These are phyloP conservation scores for Altica lythri DNA, from an alignment of 2,888 invertebrate species.

Conservation along the genomic window DNA sequence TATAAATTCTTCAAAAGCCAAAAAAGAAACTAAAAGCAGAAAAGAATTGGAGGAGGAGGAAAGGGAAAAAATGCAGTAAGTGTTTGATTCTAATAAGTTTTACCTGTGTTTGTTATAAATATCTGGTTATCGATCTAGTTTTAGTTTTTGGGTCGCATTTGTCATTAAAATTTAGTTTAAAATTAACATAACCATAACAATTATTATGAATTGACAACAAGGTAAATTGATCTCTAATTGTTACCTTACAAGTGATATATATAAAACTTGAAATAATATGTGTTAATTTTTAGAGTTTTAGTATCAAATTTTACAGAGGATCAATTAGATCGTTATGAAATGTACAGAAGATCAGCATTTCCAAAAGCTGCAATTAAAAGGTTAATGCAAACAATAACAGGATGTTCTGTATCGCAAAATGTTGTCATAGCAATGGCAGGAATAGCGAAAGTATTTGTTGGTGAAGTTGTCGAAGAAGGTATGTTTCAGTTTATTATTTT, in stretches of 20 bases:
- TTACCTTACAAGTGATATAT: neutral
- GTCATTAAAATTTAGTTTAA: too few species aligned
- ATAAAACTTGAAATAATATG: too few species aligned
- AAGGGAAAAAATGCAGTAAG: constrained; percentile 94
- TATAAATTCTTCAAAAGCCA: constrained; percentile 55
- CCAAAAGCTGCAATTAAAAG: constrained; percentile 97
- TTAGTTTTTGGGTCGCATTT: too few species aligned
- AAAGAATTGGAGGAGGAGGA: constrained; percentile 92
- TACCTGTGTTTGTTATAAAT: too few species aligned
- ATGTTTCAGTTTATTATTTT: constrained; percentile 31
- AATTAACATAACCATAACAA: too few species aligned
- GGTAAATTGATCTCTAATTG: too few species aligned
- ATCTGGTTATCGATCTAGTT: too few species aligned
- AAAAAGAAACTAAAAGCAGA: constrained; percentile 75
- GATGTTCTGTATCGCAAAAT: constrained; percentile 95
- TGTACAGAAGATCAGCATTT: constrained; percentile 96
- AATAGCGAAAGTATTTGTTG: constrained; percentile 98
- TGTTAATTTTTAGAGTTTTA: constrained; percentile 83
- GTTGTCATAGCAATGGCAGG: constrained; percentile 99
- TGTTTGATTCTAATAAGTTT: too few species aligned
- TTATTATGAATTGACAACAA: too few species aligned
- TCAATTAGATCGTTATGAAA: constrained; percentile 97
- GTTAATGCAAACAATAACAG: constrained; percentile 97
- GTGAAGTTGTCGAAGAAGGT: constrained; percentile 99
- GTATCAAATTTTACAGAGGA: constrained; percentile 99